Evolutionary conservation across 2,888 invertebrate genomes (phyloP).

Genomic region (Dione vanillae): DNA sequence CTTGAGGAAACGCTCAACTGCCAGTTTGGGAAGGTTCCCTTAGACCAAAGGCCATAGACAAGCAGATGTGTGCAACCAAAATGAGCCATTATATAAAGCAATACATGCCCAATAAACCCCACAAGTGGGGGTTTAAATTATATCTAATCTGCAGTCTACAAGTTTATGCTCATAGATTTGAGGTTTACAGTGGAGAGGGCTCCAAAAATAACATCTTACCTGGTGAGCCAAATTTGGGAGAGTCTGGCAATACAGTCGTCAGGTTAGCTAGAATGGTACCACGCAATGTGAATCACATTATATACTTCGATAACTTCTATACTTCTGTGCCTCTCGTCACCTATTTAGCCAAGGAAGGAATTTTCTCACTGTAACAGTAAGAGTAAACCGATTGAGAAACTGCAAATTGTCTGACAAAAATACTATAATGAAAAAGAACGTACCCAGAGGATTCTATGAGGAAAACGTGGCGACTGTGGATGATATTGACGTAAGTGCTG

Average conservation of each 20-base stretch:
- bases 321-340: too few relatives aligned
- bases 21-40: constrained; percentile 50
- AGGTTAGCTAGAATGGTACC: constrained; percentile 52
- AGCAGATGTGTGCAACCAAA: constrained; percentile 57
- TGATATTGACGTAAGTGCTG: too few relatives aligned
- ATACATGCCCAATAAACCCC: constrained; percentile 54
- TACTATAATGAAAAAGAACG: constrained; percentile 52
- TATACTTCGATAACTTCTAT: constrained; percentile 52
- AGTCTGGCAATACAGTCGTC: constrained; percentile 52
- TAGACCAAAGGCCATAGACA: constrained; percentile 54
- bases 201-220: too few relatives aligned
- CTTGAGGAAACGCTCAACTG: too few relatives aligned
- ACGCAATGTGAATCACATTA: constrained; percentile 53
- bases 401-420: constrained; percentile 54
- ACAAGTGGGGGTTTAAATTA: constrained; percentile 56
- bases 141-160: constrained; percentile 52
- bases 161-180: constrained; percentile 34
- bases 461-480: too few relatives aligned
- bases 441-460: constrained; percentile 35
- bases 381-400: constrained; percentile 52
- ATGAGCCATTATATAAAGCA: constrained; percentile 54
- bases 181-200: constrained; percentile 53
- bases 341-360: constrained; percentile 35
- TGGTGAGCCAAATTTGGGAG: constrained; percentile 54
- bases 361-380: constrained; percentile 38